A percentile compares a stretch with the other conserved stretches of the same genome.
phyloP scores from a whole-genome alignment of 2,888 invertebrate genomes.

The Artemia sinica region DNA sequence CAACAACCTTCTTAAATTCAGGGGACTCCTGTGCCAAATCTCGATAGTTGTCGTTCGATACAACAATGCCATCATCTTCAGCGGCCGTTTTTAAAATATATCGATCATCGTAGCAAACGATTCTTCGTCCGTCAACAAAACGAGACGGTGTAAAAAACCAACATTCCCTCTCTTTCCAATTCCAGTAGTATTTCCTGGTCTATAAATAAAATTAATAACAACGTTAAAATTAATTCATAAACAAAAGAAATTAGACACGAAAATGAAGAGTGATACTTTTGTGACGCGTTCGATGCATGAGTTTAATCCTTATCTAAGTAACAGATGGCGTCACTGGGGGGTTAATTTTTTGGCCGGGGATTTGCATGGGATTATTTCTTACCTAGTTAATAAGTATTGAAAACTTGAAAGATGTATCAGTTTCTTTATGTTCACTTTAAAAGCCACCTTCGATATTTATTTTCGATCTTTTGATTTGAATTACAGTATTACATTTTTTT shows the following conservation, averaged over 20 bases:
- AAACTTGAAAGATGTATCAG: too few relatives aligned
- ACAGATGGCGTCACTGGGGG: too few relatives aligned
- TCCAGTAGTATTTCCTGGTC: slow-evolving; percentile 73
- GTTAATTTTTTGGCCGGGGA: too few relatives aligned
- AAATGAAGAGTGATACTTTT: too few relatives aligned
- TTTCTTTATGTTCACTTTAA: too few relatives aligned
- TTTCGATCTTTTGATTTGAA: too few relatives aligned
- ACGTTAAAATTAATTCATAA: neutral
- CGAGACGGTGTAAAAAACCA: slow-evolving; percentile 88
- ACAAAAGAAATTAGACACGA: neutral
- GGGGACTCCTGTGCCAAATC: slow-evolving; percentile 63
- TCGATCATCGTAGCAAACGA: slow-evolving; percentile 72
- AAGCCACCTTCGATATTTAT: too few relatives aligned
- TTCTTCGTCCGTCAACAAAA: slow-evolving; percentile 62
- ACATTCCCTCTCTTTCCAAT: slow-evolving; percentile 62
- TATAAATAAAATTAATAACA: slow-evolving; percentile 26
- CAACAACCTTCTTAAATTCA: slow-evolving; percentile 71
- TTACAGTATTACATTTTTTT: too few relatives aligned
- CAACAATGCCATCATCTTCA: slow-evolving; percentile 75
- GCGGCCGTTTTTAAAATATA: slow-evolving; percentile 74
- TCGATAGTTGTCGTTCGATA: slow-evolving; percentile 88
- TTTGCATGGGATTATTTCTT: too few relatives aligned
- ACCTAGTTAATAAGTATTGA: too few relatives aligned
- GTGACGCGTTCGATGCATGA: too few relatives aligned
- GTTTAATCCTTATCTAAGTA: too few relatives aligned